A percentile compares a stretch with the other conserved stretches of the same genome.
phyloP scores from a whole-genome alignment of 2,113 vertebrate species.

The Planiliza haematocheilus region DNA sequence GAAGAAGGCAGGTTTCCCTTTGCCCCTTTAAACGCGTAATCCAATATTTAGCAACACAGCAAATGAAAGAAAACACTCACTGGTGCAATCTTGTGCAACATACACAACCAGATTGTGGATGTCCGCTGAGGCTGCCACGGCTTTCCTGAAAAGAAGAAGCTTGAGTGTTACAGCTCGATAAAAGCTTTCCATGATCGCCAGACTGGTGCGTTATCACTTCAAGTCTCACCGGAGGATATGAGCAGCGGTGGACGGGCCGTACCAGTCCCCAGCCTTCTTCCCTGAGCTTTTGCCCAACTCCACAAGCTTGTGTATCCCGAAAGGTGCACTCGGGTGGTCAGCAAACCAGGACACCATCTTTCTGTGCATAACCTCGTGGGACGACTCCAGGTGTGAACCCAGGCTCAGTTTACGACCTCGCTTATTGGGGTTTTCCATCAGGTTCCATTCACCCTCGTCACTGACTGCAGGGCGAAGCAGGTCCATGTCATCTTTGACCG shows the following conservation, averaged over 20 bases:
- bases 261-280: slow-evolving; percentile 93
- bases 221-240: slow-evolving; percentile 90
- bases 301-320: slow-evolving; percentile 89
- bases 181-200: fast-evolving
- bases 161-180: background rate
- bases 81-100: slow-evolving; percentile 92
- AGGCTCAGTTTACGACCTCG: slow-evolving; percentile 63
- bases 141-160: slow-evolving; percentile 83
- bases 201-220: background rate
- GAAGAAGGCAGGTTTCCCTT: background rate
- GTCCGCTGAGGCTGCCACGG: slow-evolving; percentile 80
- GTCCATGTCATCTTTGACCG: slow-evolving; percentile 81
- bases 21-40: background rate
- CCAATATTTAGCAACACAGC: no score
- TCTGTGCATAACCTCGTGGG: slow-evolving; percentile 80
- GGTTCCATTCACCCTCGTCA: background rate
- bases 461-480: slow-evolving; percentile 44
- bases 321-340: slow-evolving; percentile 84
- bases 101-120: slow-evolving; percentile 84
- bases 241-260: slow-evolving; percentile 88
- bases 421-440: background rate
- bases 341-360: slow-evolving; percentile 87
- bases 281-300: slow-evolving; percentile 86
- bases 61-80: slow-evolving; percentile 73
- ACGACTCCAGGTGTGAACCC: slow-evolving; percentile 60